Percentiles rank a stretch among this genome's conserved stretches.
Evolutionary conservation across 1,140 invertebrate genomes (phyloP).

Genomic region (Heliothis virescens): DNA sequence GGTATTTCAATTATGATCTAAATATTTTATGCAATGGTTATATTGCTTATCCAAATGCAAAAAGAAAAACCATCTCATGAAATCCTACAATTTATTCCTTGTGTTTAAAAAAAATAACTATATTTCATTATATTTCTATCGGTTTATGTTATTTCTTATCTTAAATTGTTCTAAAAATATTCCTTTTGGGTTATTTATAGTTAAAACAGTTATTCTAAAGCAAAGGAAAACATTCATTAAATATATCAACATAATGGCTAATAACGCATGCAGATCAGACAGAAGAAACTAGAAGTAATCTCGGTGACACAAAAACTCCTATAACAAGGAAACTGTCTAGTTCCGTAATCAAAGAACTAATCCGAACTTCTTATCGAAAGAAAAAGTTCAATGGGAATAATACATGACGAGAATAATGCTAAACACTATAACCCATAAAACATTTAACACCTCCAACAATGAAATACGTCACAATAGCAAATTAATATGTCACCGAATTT

Average conservation of each 20-base stretch:
- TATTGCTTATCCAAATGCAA: too few species aligned
- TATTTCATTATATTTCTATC: too few species aligned
- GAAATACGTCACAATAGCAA: conserved; percentile 30
- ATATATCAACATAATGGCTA: background rate
- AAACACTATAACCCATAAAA: background rate
- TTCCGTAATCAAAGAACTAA: conserved; percentile 31
- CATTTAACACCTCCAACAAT: conserved; percentile 6
- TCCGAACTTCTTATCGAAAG: conserved; percentile 1
- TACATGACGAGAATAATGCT: background rate
- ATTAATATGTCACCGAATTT: conserved; percentile 43
- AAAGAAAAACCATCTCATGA: too few species aligned
- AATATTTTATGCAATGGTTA: too few species aligned
- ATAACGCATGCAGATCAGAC: conserved; percentile 5
- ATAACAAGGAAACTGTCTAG: conserved; percentile 37
- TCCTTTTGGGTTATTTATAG: background rate
- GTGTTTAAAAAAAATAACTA: too few species aligned
- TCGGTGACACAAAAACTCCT: conserved; percentile 21
- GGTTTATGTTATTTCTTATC: too few species aligned
- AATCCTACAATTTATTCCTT: too few species aligned
- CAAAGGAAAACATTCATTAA: background rate
- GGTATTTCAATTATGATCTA: too few species aligned
- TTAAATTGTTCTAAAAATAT: background rate
- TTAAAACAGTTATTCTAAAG: background rate
- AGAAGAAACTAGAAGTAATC: conserved; percentile 18
- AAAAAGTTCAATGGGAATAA: background rate